phyloP scores from a whole-genome alignment of 2,113 vertebrate genomes.

The Hippolais icterina region DNA sequence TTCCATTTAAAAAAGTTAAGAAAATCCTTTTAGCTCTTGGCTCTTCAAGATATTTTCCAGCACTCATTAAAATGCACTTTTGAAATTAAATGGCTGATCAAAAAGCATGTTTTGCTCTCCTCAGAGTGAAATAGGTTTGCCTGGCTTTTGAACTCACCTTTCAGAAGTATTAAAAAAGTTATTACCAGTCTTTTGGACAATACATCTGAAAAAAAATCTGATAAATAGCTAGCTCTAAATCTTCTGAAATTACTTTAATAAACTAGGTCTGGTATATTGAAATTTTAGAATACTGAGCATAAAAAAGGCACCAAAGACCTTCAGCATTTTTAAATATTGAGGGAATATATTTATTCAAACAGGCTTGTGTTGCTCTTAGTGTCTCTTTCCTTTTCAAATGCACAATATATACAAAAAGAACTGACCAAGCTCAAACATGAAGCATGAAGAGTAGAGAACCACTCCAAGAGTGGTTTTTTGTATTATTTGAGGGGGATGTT shows the following conservation, averaged over 20 bases:
- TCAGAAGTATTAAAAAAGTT: neutral
- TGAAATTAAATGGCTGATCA: neutral
- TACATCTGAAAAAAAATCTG: neutral
- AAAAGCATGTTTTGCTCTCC: neutral
- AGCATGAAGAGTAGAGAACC: no score
- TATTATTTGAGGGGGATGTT: neutral
- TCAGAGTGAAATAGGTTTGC: neutral
- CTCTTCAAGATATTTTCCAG: neutral
- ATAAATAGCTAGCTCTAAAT: neutral
- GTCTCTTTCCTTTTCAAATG: neutral
- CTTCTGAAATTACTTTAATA: neutral
- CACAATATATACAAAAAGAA: neutral
- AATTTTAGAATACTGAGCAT: neutral
- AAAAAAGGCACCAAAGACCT: neutral
- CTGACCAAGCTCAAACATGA: neutral
- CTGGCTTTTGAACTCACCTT: neutral
- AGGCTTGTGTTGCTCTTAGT: neutral
- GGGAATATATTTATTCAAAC: neutral
- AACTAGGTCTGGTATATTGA: neutral
- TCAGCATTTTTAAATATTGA: neutral
- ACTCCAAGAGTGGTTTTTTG: neutral
- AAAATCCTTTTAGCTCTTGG: neutral
- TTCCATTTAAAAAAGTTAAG: neutral
- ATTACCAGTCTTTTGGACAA: neutral
- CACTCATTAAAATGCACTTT: slow-evolving; percentile 10